Conservation (phyloP, 2,888 invertebrate genomes). For the Salpingus planirostris region DNA sequence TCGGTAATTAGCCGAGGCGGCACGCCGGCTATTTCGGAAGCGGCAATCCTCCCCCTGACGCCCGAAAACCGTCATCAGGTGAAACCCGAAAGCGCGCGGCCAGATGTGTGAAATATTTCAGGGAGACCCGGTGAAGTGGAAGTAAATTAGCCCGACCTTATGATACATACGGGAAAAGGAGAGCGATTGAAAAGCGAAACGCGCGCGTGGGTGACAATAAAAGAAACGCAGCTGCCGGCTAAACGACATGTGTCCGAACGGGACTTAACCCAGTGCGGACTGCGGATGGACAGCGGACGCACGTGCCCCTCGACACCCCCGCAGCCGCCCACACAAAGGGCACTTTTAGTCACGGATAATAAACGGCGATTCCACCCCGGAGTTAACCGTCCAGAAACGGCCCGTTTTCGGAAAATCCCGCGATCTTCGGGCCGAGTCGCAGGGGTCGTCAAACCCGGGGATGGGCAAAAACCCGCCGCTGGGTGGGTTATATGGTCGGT, state of each 20-base stretch:
- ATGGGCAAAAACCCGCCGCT: slow-evolving; percentile 28
- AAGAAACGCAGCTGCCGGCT: slow-evolving; percentile 33
- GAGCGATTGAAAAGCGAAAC: slow-evolving; percentile 27
- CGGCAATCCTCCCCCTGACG: slow-evolving; percentile 22
- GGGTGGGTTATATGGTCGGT: slow-evolving; percentile 27
- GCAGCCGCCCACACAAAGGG: slow-evolving; percentile 15
- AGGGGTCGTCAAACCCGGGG: slow-evolving; percentile 29
- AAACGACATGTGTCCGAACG: slow-evolving; percentile 35
- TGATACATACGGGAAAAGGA: slow-evolving; percentile 28
- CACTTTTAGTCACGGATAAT: slow-evolving; percentile 43
- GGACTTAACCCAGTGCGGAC: no score
- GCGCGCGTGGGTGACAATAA: slow-evolving; percentile 39
- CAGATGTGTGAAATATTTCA: slow-evolving; percentile 37
- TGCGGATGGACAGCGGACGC: slow-evolving; percentile 34
- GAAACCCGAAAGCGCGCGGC: slow-evolving; percentile 27
- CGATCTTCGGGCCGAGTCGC: slow-evolving; percentile 8
- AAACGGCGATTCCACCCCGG: slow-evolving; percentile 27
- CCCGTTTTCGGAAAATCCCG: slow-evolving; percentile 36
- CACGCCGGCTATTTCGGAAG: slow-evolving; percentile 16
- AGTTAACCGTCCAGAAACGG: slow-evolving; percentile 37
- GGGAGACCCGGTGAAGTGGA: slow-evolving; percentile 32
- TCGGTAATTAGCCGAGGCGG: slow-evolving; percentile 13
- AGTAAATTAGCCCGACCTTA: slow-evolving; percentile 37
- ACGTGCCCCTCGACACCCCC: slow-evolving; percentile 35
- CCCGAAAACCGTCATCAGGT: no score